These are phyloP conservation scores for Elysia crispata DNA, from an alignment of 2,888 invertebrate genomes.

Conservation along the genomic window DNA sequence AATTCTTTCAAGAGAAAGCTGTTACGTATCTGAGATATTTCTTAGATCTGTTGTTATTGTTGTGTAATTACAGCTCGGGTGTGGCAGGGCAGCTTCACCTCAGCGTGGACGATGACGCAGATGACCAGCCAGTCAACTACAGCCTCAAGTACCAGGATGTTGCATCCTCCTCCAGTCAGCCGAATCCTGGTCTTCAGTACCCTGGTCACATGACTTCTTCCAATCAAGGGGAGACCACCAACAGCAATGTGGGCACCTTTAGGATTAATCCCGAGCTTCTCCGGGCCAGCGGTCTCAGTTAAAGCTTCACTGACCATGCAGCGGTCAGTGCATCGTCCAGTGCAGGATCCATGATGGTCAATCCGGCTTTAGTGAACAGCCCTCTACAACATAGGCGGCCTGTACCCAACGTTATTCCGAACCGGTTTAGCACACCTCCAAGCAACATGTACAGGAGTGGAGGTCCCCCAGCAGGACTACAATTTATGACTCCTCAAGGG, in stretches of 20 bases:
- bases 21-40: too few relatives aligned
- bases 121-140: conserved; percentile 70
- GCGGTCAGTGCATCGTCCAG: not conserved
- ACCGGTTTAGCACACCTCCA: conserved; percentile 48
- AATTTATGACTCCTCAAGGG: conserved; percentile 19
- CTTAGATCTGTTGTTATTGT: too few relatives aligned
- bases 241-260: not conserved
- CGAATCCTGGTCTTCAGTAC: too few relatives aligned
- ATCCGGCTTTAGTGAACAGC: not conserved
- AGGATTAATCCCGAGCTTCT: not conserved
- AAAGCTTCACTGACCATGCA: not conserved
- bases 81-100: conserved; percentile 13
- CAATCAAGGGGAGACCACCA: not conserved
- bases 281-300: too few relatives aligned
- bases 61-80: too few relatives aligned
- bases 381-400: conserved; percentile 22
- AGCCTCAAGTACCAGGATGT: conserved; percentile 62
- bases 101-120: conserved; percentile 14
- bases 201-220: too few relatives aligned
- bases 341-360: not conserved
- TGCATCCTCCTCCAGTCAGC: too few relatives aligned
- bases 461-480: not conserved
- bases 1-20: too few relatives aligned
- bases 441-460: not conserved
- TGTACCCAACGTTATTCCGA: conserved; percentile 50